Evolutionary conservation across 2,888 invertebrate genomes (phyloP), one percentile per base, ranked within the genome.

Genomic region (Mellilla xanthometata): DNA sequence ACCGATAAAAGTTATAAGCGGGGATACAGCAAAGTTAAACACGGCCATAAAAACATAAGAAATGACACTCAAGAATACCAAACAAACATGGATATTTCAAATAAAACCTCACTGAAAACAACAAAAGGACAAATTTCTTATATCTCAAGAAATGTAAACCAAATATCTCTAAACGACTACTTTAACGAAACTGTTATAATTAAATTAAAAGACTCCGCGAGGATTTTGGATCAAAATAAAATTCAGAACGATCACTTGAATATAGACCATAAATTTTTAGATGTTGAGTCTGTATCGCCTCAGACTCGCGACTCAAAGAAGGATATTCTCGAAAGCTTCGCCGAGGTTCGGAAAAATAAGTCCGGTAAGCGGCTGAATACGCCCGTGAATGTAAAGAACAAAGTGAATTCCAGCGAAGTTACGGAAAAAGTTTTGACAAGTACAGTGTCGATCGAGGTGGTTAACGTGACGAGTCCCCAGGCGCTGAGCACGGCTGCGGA

Each of bases 331-430:
- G 56, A 67, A 13, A 58, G 68, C 9, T 44, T 46, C 10, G 54
- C 48, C 60, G 69, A 55, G 52, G 54, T 28, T 47, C 52, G 60
- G 39, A 39, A 76, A 67, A 64, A 78, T 72, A 54, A 68, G 47
- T 60, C 83, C 26, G 81, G 82, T 9, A 85, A 78, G 56, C 77
- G 81, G 40, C 66, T 87, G 49, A 87, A 84, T 53, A 86, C 81
- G 10, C 87, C 87, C 10, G 65, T 73, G 33, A 72, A 71, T 51
- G 53, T 62, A 19, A 66, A 62, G 2, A 70, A 65, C 39, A 70
- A 68, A 46, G 12, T 41, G 15, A 46, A 53, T 45, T 33, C 41
- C 19, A 48, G 42, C 27, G 44, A 44, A 39, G 31, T 33, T 29
- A 31, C 34, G 38, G 49, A 59, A 40, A 65, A 62, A 58, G 49